These are phyloP conservation scores for Corydoras maculifer DNA, from an alignment of 2,113 vertebrate genomes.

Conservation along the genomic window DNA sequence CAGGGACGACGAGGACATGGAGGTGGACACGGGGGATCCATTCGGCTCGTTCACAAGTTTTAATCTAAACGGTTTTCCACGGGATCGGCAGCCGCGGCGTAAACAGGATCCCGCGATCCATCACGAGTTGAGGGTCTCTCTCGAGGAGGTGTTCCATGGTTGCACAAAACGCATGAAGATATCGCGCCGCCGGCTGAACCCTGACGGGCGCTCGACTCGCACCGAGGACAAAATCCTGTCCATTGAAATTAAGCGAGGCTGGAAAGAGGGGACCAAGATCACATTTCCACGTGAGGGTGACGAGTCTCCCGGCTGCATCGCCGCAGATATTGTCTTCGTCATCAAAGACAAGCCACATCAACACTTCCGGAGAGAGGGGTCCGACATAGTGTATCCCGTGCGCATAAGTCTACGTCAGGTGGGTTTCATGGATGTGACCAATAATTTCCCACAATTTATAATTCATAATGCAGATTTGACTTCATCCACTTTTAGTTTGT, in stretches of 20 bases:
- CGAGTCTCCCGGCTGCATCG: conserved; percentile 84
- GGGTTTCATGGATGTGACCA: conserved; percentile 42
- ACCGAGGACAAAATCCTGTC: conserved; percentile 95
- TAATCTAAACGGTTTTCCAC: conserved; percentile 90
- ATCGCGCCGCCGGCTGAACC: conserved; percentile 88
- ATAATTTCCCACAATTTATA: too few species aligned
- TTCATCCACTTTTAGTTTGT: too few species aligned
- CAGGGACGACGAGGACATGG: conserved; percentile 90
- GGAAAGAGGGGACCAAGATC: conserved; percentile 99
- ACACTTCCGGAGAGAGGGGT: conserved; percentile 91
- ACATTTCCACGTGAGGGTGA: conserved; percentile 95
- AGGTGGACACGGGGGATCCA: conserved; percentile 84
- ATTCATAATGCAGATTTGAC: too few species aligned
- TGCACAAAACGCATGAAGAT: conserved; percentile 97
- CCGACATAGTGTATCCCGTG: conserved; percentile 89
- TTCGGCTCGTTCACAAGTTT: conserved; percentile 87
- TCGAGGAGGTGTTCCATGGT: conserved; percentile 93
- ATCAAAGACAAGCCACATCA: conserved; percentile 96
- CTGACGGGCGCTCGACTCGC: conserved; percentile 85
- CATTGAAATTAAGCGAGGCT: conserved; percentile 94
- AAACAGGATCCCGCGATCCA: conserved; percentile 93
- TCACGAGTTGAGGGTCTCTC: conserved; percentile 87
- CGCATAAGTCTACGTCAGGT: conserved; percentile 92
- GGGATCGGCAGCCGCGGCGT: conserved; percentile 80
- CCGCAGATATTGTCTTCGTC: conserved; percentile 95